Evolutionary conservation across 1,140 invertebrate genomes (phyloP).

Genomic region (Drosophila repletoides): DNA sequence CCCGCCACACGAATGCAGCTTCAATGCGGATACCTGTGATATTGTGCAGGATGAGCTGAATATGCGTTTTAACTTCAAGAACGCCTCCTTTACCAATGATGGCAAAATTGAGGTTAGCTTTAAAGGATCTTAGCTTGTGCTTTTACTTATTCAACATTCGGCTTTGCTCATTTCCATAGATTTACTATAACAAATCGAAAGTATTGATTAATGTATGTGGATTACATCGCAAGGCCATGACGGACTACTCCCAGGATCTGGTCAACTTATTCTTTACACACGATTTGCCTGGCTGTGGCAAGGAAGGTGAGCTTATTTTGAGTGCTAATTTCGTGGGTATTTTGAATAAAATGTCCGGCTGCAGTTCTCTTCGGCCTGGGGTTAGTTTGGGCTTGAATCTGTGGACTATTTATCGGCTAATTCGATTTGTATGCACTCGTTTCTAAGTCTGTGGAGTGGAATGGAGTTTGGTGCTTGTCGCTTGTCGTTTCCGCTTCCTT

Average conservation of each 20-base stretch:
- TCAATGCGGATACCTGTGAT: slow-evolving; percentile 63
- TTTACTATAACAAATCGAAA: slow-evolving; percentile 48
- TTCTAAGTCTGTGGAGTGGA: too few relatives aligned
- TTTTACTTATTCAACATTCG: not conserved
- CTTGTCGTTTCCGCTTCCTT: slow-evolving; percentile 57
- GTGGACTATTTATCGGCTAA: too few relatives aligned
- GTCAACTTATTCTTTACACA: slow-evolving; percentile 80
- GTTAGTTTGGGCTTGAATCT: too few relatives aligned
- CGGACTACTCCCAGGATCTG: slow-evolving; percentile 76
- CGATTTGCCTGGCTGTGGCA: slow-evolving; percentile 61
- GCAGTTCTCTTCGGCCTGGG: too few relatives aligned
- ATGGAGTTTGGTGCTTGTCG: slow-evolving; percentile 51
- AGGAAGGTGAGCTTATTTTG: slow-evolving; percentile 71
- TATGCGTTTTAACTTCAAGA: slow-evolving; percentile 57
- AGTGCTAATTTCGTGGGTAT: slow-evolving; percentile 39
- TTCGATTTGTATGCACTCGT: too few relatives aligned
- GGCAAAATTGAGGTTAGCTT: slow-evolving; percentile 72
- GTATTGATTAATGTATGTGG: slow-evolving; percentile 68
- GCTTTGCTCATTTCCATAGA: slow-evolving; percentile 28
- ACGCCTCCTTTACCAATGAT: slow-evolving; percentile 56
- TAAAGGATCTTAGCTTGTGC: too few relatives aligned
- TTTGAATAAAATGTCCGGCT: too few relatives aligned
- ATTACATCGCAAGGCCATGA: slow-evolving; percentile 57
- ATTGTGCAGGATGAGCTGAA: slow-evolving; percentile 67
- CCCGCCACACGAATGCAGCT: slow-evolving; percentile 67